Percentiles rank a stretch among this genome's conserved stretches.
phyloP scores from a whole-genome alignment of 2,797 vertebrate species.

The Microctenopoma stevenorrisi region DNA sequence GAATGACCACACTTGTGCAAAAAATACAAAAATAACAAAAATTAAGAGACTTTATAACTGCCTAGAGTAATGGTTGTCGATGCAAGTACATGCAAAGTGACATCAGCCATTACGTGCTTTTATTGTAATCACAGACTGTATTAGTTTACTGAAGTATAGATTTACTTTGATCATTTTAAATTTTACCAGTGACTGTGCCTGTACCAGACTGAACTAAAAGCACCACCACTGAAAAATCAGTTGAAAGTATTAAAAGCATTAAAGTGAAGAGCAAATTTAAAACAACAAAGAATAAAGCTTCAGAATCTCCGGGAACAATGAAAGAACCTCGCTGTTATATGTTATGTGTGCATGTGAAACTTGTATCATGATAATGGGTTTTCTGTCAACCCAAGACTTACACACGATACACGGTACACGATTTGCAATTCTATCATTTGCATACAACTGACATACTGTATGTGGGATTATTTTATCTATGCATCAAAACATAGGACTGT shows the following conservation, averaged over 20 bases:
- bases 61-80: constrained; percentile 9
- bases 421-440: no score
- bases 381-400: background rate
- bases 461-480: no score
- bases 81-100: constrained; percentile 1
- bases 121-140: no score
- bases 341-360: background rate
- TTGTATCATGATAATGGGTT: background rate
- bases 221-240: no score
- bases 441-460: no score
- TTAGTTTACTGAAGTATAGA: no score
- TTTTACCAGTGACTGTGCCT: no score
- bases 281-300: background rate
- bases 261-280: background rate
- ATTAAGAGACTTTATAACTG: constrained; percentile 7
- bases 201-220: no score
- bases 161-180: no score
- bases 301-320: background rate
- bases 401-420: no score
- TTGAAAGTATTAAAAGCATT: no score
- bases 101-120: background rate
- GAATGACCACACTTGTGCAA: constrained; percentile 37
- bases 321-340: background rate
- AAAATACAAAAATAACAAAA: constrained; percentile 30
- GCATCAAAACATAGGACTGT: background rate